Evolutionary conservation across 1,140 invertebrate genomes (phyloP).

Genomic region (Bemisia tabaci): DNA sequence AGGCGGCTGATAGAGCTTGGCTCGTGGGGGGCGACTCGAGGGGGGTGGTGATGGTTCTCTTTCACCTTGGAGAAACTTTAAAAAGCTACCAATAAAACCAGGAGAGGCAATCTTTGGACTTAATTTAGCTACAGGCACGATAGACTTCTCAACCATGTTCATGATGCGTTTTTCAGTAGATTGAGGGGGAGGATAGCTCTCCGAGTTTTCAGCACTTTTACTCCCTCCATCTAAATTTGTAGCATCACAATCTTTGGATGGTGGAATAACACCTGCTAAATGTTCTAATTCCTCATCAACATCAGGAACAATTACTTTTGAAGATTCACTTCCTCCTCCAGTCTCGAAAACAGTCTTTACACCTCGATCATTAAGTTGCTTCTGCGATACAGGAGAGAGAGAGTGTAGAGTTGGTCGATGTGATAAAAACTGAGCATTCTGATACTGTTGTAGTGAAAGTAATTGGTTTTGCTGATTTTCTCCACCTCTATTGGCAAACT

Average conservation of each 20-base stretch:
- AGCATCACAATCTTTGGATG: not conserved
- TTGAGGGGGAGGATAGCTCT: too few species aligned
- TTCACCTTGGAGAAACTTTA: constrained; percentile 70
- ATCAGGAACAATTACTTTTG: constrained; percentile 69
- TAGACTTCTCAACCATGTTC: constrained; percentile 27
- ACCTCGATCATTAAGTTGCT: not conserved
- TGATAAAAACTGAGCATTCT: not conserved
- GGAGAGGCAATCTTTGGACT: constrained; percentile 24
- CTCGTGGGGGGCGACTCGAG: constrained; percentile 13
- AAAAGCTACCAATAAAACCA: constrained; percentile 69
- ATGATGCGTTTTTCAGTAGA: not conserved
- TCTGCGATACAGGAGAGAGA: not conserved
- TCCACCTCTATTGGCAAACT: not conserved
- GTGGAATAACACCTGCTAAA: constrained; percentile 31
- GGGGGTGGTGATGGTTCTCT: constrained; percentile 59
- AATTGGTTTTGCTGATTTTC: not conserved
- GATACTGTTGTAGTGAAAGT: not conserved
- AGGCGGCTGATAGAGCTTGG: not conserved
- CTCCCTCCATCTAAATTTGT: not conserved
- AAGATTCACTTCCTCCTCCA: not conserved
- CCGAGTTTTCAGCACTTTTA: too few species aligned
- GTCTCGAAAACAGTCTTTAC: not conserved
- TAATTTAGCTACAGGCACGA: constrained; percentile 37
- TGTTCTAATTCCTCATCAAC: constrained; percentile 72
- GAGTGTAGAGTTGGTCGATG: not conserved